Evolutionary conservation across 2,888 invertebrate genomes (phyloP).

Genomic region (Drosophila incognita): DNA sequence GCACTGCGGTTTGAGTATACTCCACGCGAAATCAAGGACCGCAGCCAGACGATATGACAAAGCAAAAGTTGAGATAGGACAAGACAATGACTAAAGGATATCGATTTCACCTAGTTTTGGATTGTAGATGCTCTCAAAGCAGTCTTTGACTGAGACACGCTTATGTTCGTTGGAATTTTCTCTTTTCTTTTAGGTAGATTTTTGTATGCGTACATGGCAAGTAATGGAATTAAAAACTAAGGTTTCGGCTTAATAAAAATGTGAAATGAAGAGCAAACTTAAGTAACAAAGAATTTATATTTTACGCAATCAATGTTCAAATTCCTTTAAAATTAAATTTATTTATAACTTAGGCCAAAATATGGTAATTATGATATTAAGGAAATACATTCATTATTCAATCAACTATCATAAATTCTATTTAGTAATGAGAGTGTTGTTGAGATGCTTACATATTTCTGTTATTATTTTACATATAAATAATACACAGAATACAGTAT

Average conservation of each 20-base stretch:
- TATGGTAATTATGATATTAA: neutral
- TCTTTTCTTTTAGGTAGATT: neutral
- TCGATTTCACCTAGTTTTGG: conserved; percentile 73
- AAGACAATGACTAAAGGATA: conserved; percentile 67
- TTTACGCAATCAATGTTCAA: neutral
- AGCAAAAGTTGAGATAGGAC: conserved; percentile 38
- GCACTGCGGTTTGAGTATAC: conserved; percentile 31
- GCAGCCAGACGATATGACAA: conserved; percentile 39
- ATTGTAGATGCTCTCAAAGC: conserved; percentile 32
- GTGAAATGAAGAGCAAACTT: neutral
- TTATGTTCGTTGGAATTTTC: neutral
- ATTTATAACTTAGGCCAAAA: neutral
- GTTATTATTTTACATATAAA: neutral
- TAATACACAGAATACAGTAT: neutral
- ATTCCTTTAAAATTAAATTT: neutral
- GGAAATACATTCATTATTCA: neutral
- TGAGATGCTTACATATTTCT: neutral
- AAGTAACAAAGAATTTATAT: neutral
- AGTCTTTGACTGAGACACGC: conserved; percentile 16
- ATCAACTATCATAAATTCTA: neutral
- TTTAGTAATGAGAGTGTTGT: neutral
- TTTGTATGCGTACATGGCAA: conserved; percentile 4
- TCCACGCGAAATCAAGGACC: conserved; percentile 46
- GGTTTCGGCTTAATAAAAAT: conserved; percentile 12
- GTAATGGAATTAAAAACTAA: conserved; percentile 5